Conservation (phyloP, 2,113 vertebrate species). For the Bungarus multicinctus region DNA sequence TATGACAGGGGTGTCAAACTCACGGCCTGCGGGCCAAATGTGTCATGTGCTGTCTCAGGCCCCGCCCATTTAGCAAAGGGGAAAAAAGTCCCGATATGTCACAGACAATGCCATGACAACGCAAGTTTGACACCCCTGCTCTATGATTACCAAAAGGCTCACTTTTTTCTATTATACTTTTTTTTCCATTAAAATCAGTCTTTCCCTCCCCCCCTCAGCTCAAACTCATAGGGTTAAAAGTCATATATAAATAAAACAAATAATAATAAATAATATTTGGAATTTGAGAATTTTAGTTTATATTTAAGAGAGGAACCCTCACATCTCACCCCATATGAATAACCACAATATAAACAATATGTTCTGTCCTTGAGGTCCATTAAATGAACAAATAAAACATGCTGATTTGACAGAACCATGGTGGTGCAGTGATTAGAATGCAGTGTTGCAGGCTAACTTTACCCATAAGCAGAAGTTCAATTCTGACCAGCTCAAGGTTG, state of each 20-base stretch:
- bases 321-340: background rate
- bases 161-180: no score
- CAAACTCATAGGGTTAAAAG: background rate
- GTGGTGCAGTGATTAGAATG: background rate
- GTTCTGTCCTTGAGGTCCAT: background rate
- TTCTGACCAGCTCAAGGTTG: background rate
- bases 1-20: no score
- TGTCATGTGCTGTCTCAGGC: no score
- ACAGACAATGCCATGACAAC: no score
- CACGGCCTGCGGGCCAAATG: no score
- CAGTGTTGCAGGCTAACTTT: background rate
- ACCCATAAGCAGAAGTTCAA: background rate
- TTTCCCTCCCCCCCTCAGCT: background rate
- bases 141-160: no score
- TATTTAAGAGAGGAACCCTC: background rate
- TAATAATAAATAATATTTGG: background rate
- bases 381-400: background rate
- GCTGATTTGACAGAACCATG: background rate
- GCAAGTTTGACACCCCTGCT: no score
- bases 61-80: no score
- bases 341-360: background rate
- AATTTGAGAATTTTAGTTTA: background rate
- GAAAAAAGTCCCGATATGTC: no score
- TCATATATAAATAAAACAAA: background rate
- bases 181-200: no score